These are phyloP conservation scores for Plecturocebus donacophilus DNA, from an alignment of 2,113 vertebrate species.

Conservation along the genomic window DNA sequence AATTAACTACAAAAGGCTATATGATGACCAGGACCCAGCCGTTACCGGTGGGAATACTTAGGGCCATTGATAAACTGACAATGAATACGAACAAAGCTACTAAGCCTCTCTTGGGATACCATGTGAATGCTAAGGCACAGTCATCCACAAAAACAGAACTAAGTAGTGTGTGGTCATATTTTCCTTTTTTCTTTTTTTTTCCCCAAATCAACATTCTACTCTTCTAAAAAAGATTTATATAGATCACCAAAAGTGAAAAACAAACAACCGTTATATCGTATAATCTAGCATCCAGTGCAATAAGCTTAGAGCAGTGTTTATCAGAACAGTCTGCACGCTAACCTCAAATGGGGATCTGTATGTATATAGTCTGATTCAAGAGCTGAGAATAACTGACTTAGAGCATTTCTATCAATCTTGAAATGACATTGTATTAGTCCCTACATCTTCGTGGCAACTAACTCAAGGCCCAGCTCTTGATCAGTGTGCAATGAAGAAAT, in stretches of 20 bases:
- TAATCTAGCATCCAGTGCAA: neutral
- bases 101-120: neutral
- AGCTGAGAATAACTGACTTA: neutral
- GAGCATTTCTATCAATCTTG: neutral
- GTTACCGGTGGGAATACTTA: neutral
- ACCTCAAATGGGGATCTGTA: neutral
- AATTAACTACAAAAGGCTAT: neutral
- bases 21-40: neutral
- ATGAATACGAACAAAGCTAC: neutral
- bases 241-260: conserved; percentile 3
- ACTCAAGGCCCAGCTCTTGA: neutral
- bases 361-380: neutral
- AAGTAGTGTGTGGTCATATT: neutral
- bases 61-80: neutral
- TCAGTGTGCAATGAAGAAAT: neutral
- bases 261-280: neutral
- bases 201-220: neutral
- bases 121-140: neutral
- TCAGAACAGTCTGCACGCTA: neutral
- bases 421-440: neutral
- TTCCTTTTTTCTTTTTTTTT: neutral
- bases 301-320: neutral
- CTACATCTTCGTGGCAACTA: neutral
- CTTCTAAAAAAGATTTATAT: conserved; percentile 16
- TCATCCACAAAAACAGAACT: neutral